Evolutionary conservation across 2,888 invertebrate genomes (phyloP).

Genomic region (Parelbella ahira): DNA sequence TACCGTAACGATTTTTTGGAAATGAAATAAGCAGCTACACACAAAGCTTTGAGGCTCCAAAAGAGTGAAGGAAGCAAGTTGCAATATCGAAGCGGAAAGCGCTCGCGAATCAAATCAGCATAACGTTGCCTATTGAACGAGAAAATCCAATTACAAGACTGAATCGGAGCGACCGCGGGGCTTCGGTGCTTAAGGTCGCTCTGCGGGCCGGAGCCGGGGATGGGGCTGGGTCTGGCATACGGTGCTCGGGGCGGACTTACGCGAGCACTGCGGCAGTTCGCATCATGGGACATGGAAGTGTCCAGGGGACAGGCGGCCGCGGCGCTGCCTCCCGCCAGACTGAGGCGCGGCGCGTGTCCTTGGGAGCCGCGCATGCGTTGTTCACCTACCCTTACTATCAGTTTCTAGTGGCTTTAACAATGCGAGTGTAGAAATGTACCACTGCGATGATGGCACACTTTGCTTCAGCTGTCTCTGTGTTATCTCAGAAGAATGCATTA

Average conservation of each 20-base stretch:
- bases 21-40: constrained; percentile 67
- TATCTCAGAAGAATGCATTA: constrained; percentile 12
- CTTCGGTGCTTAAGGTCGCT: constrained; percentile 68
- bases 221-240: constrained; percentile 62
- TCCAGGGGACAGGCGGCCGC: constrained; percentile 56
- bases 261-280: constrained; percentile 66
- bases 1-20: constrained; percentile 42
- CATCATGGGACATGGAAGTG: constrained; percentile 48
- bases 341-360: constrained; percentile 73
- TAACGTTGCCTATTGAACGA: constrained; percentile 72
- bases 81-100: constrained; percentile 73
- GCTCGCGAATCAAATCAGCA: constrained; percentile 70
- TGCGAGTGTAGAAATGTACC: constrained; percentile 38
- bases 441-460: constrained; percentile 48
- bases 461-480: constrained; percentile 29
- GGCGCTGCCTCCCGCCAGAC: constrained; percentile 68
- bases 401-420: constrained; percentile 55
- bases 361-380: constrained; percentile 67
- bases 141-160: constrained; percentile 78
- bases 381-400: constrained; percentile 59
- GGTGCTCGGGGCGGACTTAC: constrained; percentile 53
- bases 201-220: constrained; percentile 56
- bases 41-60: constrained; percentile 52
- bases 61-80: constrained; percentile 65
- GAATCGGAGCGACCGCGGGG: constrained; percentile 75